Percentiles rank a stretch among this genome's conserved stretches.
Evolutionary conservation across 1,140 invertebrate species (phyloP).

Genomic region (Euwallacea similis): DNA sequence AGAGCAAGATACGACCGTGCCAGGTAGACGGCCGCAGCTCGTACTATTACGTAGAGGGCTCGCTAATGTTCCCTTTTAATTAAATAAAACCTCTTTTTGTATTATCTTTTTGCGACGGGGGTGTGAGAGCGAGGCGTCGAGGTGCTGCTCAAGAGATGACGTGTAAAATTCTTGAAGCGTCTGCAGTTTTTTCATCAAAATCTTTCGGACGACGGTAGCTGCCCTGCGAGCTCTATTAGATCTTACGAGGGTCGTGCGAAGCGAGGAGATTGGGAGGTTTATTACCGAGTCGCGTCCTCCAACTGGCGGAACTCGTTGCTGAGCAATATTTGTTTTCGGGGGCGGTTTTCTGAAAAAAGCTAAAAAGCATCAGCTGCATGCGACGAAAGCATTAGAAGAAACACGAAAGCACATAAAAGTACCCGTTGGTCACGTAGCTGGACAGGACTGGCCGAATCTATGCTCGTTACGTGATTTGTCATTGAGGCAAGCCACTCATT

Average conservation of each 20-base stretch:
- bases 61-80: slow-evolving; percentile 40
- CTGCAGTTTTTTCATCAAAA: too few relatives aligned
- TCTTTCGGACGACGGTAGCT: too few relatives aligned
- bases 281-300: too few relatives aligned
- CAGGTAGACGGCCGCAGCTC: slow-evolving; percentile 44
- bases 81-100: slow-evolving; percentile 42
- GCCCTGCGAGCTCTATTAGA: too few relatives aligned
- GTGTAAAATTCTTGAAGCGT: neutral
- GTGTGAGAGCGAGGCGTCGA: neutral
- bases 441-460: too few relatives aligned
- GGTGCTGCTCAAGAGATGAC: neutral
- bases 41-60: slow-evolving; percentile 36
- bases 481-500: too few relatives aligned
- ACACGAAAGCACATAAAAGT: slow-evolving; percentile 13
- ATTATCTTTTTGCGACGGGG: slow-evolving; percentile 31
- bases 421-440: neutral
- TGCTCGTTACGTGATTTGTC: too few relatives aligned
- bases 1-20: slow-evolving; percentile 44
- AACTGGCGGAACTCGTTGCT: neutral
- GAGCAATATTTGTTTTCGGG: slow-evolving; percentile 19
- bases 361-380: slow-evolving; percentile 28
- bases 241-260: too few relatives aligned
- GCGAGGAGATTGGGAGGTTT: too few relatives aligned
- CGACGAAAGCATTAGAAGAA: slow-evolving; percentile 35
- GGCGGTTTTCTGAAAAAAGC: slow-evolving; percentile 24